Evolutionary conservation across 2,888 invertebrate genomes (phyloP), one percentile per base, ranked within the genome.

Genomic region (Galerucella nymphaeae): DNA sequence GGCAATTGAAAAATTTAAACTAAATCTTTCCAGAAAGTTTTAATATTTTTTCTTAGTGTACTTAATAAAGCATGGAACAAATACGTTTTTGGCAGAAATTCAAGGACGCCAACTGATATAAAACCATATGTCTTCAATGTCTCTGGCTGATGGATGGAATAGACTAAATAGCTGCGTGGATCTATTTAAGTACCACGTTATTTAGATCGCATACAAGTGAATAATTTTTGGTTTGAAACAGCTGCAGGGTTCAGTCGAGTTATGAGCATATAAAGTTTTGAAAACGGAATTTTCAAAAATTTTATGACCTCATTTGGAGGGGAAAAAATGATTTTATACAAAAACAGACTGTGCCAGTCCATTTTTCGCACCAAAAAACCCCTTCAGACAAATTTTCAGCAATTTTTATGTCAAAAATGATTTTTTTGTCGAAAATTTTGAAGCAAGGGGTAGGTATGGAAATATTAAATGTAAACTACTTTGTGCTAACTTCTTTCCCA

Each of bases 171-270:
- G 58, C 23, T 66, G 57, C 30, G 58, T 41, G 23, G 30, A 66
- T 58, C 57, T 66, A 66, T 66, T 66, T 66, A 23, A 65, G 65
- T 65, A 65, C 11, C 11, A 20, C 23, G 65, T 58, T 66, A 66
- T 66, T 66, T 66, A 66, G 45, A 58, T 30, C 23, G 20, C 45
- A 45, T 66, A 23, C 57, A 58, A 66, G 66, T 57, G 23, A 57
- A 30, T 66, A 58, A 66, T 66, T 66, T 58, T 58, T 58, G n/a
- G n/a, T 42, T 53, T 14, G 18, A 23, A 58, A 66, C 66, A 66
- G 66, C 66, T 62, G 61, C 61, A 4, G 10, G 1, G 11, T 62
- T 42, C 10, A n/a, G n/a, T n/a, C n/a, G n/a, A n/a, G n/a, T n/a
- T n/a, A n/a, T n/a, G n/a, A n/a, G n/a, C n/a, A n/a, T n/a, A n/a